Base-by-base conservation (phyloP, 92 coral and sea anemone genomes). In the Palythoa heliodiscus region DNA sequence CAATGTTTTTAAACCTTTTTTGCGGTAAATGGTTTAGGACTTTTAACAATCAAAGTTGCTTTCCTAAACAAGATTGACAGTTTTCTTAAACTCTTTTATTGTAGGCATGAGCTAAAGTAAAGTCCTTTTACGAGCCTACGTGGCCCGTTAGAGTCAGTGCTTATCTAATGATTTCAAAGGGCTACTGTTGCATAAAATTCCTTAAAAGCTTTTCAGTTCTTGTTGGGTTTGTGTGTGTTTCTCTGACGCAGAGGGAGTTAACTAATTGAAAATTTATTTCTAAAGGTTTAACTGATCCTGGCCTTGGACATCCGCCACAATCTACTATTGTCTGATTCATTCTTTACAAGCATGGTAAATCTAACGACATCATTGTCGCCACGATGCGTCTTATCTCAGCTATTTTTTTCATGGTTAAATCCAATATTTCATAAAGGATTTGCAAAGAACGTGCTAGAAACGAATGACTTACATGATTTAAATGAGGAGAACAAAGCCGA, bases 371-470 rank as follows among this genome's bases (percentile, higher is more conserved):
- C 63, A 47, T 1, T 20, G 57, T 80, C 84, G 8, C 64, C 61
- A 23, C 16, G 63, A 75, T 12, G 66, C 52, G 12, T 80, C 74
- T 0, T 80, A 48, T 80, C 84, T 9, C 38, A 64, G 53, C n/a
- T 80, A 22, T 50, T 80, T 19, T 80, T 80, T 17, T 66, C 84
- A 13, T 80, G 84, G 84, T 74, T 80, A 40, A 66, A 80, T 80
- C 74, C 84, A 39, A 29, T 80, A 64, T 80, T 80, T 37, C 84
- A 17, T 16, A 80, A 80, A 80, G 84, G 84, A 66, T 80, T 64
- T 67, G 38, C 84, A 2, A 48, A 47, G 22, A 80, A 67, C 73
- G 23, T 48, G 1, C 39, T 80, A 7, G 84, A 80, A 43, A 11
- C 54, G 6, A 24, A 47, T 23, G 75, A 80, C 39, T 67, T 80